A percentile compares a stretch with the other conserved stretches of the same genome.
These are phyloP conservation scores for Lithobates sylvaticus DNA, from an alignment of 2,797 vertebrate species.

Conservation along the genomic window DNA sequence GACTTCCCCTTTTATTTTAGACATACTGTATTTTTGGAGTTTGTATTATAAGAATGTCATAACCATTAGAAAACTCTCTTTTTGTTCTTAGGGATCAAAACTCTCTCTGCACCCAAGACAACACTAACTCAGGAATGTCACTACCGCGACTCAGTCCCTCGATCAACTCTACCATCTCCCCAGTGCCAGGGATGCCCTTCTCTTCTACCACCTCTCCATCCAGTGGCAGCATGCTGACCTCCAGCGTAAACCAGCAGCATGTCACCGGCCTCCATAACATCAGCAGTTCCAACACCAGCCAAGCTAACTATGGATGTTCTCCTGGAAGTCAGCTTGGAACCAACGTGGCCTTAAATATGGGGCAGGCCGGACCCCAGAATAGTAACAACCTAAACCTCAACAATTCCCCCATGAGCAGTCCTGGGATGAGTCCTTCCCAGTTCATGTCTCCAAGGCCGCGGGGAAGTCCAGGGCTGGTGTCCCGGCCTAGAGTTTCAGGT, in stretches of 20 bases:
- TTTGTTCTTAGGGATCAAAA: constrained; percentile 86
- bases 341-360: constrained; percentile 78
- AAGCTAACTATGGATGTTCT: constrained; percentile 79
- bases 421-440: constrained; percentile 87
- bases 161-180: constrained; percentile 74
- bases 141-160: constrained; percentile 79
- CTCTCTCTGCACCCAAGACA: constrained; percentile 94
- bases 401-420: constrained; percentile 84
- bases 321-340: constrained; percentile 84
- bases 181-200: constrained; percentile 74
- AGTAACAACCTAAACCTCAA: constrained; percentile 74
- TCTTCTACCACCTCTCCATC: constrained; percentile 75
- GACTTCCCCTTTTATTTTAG: too few species aligned
- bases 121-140: constrained; percentile 87
- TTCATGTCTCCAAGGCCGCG: constrained; percentile 90
- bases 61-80: not conserved
- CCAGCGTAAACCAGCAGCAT: constrained; percentile 75
- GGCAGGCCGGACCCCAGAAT: constrained; percentile 78
- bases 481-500: constrained; percentile 82
- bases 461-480: constrained; percentile 84
- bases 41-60: too few species aligned
- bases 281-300: constrained; percentile 76
- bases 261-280: constrained; percentile 80
- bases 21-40: too few species aligned
- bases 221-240: constrained; percentile 77